Base-by-base conservation (phyloP, 1,140 invertebrate species). In the Drosophila pseudoananassae region DNA sequence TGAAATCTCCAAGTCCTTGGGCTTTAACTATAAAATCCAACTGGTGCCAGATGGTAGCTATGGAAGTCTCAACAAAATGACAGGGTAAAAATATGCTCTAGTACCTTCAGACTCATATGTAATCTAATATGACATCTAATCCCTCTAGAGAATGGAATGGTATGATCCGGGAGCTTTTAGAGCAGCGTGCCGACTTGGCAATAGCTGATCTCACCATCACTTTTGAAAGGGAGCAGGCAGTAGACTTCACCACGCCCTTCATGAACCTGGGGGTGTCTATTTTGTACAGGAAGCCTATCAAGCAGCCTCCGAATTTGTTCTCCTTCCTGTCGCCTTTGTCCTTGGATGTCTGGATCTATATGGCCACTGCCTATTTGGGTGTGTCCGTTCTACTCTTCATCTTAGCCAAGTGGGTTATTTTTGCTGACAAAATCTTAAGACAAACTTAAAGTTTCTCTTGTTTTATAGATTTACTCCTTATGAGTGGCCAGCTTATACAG, bases 221-320 rank as follows among this genome's bases (percentile, higher is more conserved):
- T 1, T 98, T 97, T 87, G 97, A 98, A 81, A 93, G 97, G 29
- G 96, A 97, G 76, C 91, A 94, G 92, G 97, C 96, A 3, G 97
- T 98, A 2, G 97, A 98, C 92, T 99, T 98, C 91, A 98, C 97
- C 7, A 98, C 98, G 94, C 98, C 98, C 1, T 99, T 98, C 91
- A 98, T 98, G 97, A 98, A 98, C 92, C 93, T 98, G 54, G 97
- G 96, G 9, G 97, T 98, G 55, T 97, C 97, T 23, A 98, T 99
- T 90, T 92, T 99, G n/a, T 98, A 98, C 92, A 94, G 97, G 54
- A 97, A 98, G 85, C 97, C 97, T 1, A 95, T 96, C 57, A 98
- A 97, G 85, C 97, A 98, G 91, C 95, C 97, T 1, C 97, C 97
- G 1, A 97, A 97, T 92, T 92, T 98, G 57, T 98, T 99, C 93